Base-by-base conservation (phyloP, 2,113 vertebrate genomes). In the Lepidothrix coronata region DNA sequence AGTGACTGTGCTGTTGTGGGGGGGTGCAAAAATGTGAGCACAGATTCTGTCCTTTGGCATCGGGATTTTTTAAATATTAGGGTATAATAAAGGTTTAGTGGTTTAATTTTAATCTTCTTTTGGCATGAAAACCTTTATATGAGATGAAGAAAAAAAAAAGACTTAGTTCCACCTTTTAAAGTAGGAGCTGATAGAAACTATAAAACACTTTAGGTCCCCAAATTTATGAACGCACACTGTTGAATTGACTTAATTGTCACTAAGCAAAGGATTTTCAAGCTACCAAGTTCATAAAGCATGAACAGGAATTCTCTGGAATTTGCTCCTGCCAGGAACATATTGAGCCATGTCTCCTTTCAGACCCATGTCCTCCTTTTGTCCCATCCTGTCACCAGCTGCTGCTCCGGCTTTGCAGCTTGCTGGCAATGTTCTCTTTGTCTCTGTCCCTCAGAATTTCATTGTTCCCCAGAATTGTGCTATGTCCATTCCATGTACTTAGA, bases 1-100 rank as follows among this genome's bases (percentile, higher is more conserved):
- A 48, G 30, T 4, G 41, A 25, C 24, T 30, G 65, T 31, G 59
- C 33, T 43, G 27, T 14, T 23, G n/a, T n/a, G 8, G 0, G 0
- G 12, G 33, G 37, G 14, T 17, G 25, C 37, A 37, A n/a, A 84
- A 65, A 54, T 9, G 19, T 33, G 15, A 65, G 16, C 25, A 16
- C 8, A 11, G 24, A 13, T 61, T 52, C 39, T 55, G 68, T 17
- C 46, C 25, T 77, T 58, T 44, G 37, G 21, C 39, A 44, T 15
- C 6, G n/a, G 0, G 4, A n/a, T 31, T 84, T 81, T 73, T 49
- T 11, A 35, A 21, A 81, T 65, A 16, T 48, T 35, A 33, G 7
- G 5, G 21, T 72, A 49, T 81, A 48, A 24, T 7, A 30, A 75
- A 18, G 14, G 2, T 3, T 39, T 63, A 59, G 44, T 33, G 17